Percentiles rank a stretch among this genome's conserved stretches.
phyloP scores from a whole-genome alignment of 2,113 vertebrate genomes.

The Glareola pratincola region DNA sequence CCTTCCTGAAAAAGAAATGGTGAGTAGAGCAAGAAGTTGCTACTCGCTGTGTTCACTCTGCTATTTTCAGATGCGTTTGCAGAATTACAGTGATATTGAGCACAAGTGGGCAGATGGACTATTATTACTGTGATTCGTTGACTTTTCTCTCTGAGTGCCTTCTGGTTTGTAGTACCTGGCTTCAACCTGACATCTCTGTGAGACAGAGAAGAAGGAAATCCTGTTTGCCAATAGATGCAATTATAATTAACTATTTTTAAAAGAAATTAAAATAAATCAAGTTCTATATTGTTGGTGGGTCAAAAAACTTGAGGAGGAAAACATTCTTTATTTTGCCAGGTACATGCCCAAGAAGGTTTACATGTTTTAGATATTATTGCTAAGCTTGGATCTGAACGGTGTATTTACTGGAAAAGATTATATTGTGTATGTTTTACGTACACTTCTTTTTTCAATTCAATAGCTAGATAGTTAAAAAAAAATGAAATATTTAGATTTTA shows the following conservation, averaged over 20 bases:
- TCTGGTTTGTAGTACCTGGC: background rate
- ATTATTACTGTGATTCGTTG: background rate
- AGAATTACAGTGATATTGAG: background rate
- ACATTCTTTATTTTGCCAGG: background rate
- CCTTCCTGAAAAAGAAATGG: background rate
- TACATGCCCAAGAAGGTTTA: background rate
- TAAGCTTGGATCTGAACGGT: background rate
- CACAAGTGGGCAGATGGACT: background rate
- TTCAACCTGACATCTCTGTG: background rate
- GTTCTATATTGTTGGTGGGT: background rate
- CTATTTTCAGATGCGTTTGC: background rate
- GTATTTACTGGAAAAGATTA: background rate
- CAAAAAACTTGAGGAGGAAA: background rate
- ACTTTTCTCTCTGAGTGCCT: background rate
- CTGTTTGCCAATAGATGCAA: background rate
- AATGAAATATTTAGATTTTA: background rate
- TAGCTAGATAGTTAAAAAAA: background rate
- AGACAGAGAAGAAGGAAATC: background rate
- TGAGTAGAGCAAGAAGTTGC: constrained; percentile 15
- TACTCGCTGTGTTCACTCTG: background rate
- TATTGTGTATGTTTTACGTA: background rate
- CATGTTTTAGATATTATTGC: background rate
- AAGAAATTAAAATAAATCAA: background rate
- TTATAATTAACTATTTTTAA: background rate
- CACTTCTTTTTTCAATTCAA: background rate